A percentile compares a stretch with the other conserved stretches of the same genome.
phyloP scores from a whole-genome alignment of 1,140 invertebrate species.

The Patella vulgata region DNA sequence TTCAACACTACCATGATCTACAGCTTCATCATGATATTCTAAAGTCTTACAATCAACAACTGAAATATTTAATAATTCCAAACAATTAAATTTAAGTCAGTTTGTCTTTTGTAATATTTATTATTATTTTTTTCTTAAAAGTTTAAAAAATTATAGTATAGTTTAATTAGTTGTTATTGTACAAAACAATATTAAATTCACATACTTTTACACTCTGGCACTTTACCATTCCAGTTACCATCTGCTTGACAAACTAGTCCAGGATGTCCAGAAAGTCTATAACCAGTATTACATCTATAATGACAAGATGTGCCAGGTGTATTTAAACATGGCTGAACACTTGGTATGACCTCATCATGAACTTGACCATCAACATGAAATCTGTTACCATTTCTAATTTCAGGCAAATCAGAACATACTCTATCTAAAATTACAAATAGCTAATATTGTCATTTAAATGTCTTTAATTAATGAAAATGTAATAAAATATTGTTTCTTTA shows the following conservation, averaged over 20 bases:
- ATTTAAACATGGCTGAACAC: constrained; percentile 29
- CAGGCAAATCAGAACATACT: constrained; percentile 24
- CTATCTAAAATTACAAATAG: constrained; percentile 21
- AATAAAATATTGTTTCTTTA: no score
- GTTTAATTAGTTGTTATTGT: no score
- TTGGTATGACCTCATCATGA: constrained; percentile 35
- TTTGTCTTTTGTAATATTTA: no score
- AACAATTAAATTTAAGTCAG: no score
- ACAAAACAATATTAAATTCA: no score
- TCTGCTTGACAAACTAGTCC: constrained; percentile 37
- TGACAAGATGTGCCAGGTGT: constrained; percentile 46
- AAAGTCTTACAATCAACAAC: constrained; percentile 40
- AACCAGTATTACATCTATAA: constrained; percentile 40
- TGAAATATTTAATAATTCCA: constrained; percentile 19
- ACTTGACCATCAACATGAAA: constrained; percentile 35
- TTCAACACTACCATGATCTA: constrained; percentile 8
- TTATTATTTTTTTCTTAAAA: no score
- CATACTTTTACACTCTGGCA: constrained; percentile 42
- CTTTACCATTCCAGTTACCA: constrained; percentile 39
- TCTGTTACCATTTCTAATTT: constrained; percentile 32
- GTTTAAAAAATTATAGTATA: no score
- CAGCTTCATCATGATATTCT: constrained; percentile 19
- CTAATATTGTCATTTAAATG: background rate
- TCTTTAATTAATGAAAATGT: no score
- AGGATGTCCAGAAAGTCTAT: constrained; percentile 37